Evolutionary conservation across 1,140 invertebrate species (phyloP).

Genomic region (Drosophila lacertosa): DNA sequence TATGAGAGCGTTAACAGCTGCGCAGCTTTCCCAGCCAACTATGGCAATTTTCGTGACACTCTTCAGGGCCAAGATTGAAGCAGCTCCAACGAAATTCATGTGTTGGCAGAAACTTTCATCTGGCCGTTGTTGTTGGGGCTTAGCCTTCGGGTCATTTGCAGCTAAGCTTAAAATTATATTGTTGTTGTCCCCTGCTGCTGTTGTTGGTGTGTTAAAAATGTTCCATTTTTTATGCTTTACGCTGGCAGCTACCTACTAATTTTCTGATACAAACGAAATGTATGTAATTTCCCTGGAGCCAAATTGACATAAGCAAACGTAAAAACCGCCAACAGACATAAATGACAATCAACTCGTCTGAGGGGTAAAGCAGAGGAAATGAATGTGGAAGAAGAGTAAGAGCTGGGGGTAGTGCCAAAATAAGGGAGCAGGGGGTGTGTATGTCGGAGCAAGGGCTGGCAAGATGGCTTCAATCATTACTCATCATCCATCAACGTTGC

Average conservation of each 20-base stretch:
- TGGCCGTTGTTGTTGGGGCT: constrained; percentile 20
- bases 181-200: constrained; percentile 36
- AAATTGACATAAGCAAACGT: constrained; percentile 79
- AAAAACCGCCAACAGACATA: constrained; percentile 78
- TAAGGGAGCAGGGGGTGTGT: constrained; percentile 5
- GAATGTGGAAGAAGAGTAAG: background rate
- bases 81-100: constrained; percentile 10
- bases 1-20: constrained; percentile 72
- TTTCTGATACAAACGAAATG: constrained; percentile 77
- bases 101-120: constrained; percentile 21
- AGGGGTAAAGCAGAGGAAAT: background rate
- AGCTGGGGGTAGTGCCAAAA: background rate
- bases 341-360: constrained; percentile 65
- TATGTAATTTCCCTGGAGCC: constrained; percentile 80
- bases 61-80: constrained; percentile 4
- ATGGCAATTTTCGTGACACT: constrained; percentile 23
- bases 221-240: constrained; percentile 42
- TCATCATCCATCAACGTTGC: constrained; percentile 82
- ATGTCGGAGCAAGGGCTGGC: constrained; percentile 48
- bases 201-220: constrained; percentile 18
- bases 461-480: constrained; percentile 81
- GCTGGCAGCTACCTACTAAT: constrained; percentile 66
- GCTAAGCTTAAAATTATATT: constrained; percentile 68
- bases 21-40: constrained; percentile 10
- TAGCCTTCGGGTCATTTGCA: constrained; percentile 61